Evolutionary conservation across 2,888 invertebrate genomes (phyloP), one percentile per base, ranked within the genome.

Genomic region (Scaptomyza polygonia): DNA sequence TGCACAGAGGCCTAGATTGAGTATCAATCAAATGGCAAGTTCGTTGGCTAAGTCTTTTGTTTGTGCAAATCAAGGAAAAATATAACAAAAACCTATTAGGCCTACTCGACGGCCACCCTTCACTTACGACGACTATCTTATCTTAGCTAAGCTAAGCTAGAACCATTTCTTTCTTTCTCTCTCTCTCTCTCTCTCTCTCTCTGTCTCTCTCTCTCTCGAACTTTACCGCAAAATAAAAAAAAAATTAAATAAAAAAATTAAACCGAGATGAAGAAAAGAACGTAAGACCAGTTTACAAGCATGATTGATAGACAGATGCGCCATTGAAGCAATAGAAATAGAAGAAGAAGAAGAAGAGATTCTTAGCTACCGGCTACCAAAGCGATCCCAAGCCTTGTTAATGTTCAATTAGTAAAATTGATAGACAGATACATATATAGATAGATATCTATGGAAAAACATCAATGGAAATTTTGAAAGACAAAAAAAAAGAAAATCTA

Each of bases 321-420:
- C 21, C 21, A 21, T 21, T 21, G 21, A 21, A 21, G 21, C 3
- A 21, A 25, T 36, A 45, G 49, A 11, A n/a, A 2, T 9, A 9
- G 25, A 25, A 29, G 21, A 21, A 21, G 21, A 21, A 39, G 16
- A 8, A 16, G 36, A 9, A n/a, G 30, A 48, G 59, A 67, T 71
- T 70, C 49, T 59, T 47, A 67, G 66, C 83, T 48, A 62, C 49
- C 55, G 55, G 52, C 66, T 65, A 51, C 62, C 59, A 58, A 62
- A 69, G 73, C 74, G 65, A 57, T 54, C 54, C 16, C 16, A 8
- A 9, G 54, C 67, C 84, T 83, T 86, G 84, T 86, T 84, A 84
- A 81, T 86, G 84, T 84, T 81, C 84, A 83, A 83, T 83, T 86
- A 83, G 79, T 84, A 81, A 86, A 84, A 86, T 86, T 81, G 86